Evolutionary conservation across 2,113 vertebrate species (phyloP).

Genomic region (Triplophysa dalaica): DNA sequence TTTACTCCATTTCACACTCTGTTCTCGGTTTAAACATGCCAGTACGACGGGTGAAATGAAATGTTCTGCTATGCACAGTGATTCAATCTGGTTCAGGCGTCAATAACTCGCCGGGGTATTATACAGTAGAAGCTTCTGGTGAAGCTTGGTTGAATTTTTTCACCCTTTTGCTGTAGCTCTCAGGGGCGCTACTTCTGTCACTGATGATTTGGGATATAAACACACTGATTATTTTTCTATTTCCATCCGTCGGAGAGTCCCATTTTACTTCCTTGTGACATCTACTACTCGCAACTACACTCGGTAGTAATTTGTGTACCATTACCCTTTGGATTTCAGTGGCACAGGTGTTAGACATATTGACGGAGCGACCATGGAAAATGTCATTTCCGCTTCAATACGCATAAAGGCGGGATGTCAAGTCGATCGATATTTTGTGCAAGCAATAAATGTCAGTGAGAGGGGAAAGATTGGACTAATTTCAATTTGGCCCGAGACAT

Average conservation of each 20-base stretch:
- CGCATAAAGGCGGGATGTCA: background rate
- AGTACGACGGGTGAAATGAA: slow-evolving; percentile 20
- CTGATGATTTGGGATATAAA: slow-evolving; percentile 38
- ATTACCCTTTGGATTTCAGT: slow-evolving; percentile 35
- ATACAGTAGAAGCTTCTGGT: slow-evolving; percentile 5
- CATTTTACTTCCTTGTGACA: slow-evolving; percentile 1
- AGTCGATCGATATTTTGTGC: slow-evolving; percentile 40
- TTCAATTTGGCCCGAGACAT: slow-evolving; percentile 27
- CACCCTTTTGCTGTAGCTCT: slow-evolving; percentile 25
- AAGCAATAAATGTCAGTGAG: slow-evolving; percentile 40
- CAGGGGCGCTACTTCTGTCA: slow-evolving; percentile 26
- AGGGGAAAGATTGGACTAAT: slow-evolving; percentile 34
- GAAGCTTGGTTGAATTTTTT: slow-evolving; percentile 1
- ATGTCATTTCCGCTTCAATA: slow-evolving; percentile 15
- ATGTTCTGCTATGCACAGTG: slow-evolving; percentile 33
- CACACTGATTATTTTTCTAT: slow-evolving; percentile 1
- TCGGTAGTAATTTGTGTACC: slow-evolving; percentile 41
- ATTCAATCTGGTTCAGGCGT: slow-evolving; percentile 28
- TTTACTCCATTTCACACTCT: slow-evolving; percentile 9
- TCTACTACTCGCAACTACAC: slow-evolving; percentile 27
- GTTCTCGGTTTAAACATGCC: background rate
- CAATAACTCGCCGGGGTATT: slow-evolving; percentile 28
- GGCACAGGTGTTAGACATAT: slow-evolving; percentile 38
- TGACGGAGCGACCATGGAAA: slow-evolving; percentile 43
- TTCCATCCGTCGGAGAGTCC: background rate